These are phyloP conservation scores for Drosophila dunni DNA, from an alignment of 1,140 invertebrate species.

Conservation along the genomic window DNA sequence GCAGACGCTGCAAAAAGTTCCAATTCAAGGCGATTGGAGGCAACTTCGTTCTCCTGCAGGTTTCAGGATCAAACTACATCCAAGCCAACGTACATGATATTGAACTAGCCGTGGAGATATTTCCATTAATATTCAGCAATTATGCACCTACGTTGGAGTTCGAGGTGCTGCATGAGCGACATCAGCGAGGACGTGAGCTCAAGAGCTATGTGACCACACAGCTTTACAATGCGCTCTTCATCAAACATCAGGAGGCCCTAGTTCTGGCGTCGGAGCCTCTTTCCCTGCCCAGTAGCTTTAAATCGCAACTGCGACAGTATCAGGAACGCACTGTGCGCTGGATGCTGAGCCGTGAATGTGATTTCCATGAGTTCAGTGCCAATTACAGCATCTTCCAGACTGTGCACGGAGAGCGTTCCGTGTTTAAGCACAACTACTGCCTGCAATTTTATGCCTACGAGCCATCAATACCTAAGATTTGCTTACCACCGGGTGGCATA, in stretches of 20 bases:
- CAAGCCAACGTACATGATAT: conserved; percentile 35
- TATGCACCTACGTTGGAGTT: conserved; percentile 55
- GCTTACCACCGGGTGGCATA: conserved; percentile 88
- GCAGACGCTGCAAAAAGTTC: conserved; percentile 42
- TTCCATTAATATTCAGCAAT: conserved; percentile 60
- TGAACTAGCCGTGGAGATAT: conserved; percentile 46
- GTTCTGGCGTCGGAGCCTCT: not conserved
- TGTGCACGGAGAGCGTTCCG: conserved; percentile 30
- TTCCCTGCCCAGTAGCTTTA: conserved; percentile 49
- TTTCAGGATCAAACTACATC: not conserved
- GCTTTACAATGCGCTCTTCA: conserved; percentile 65
- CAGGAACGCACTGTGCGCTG: conserved; percentile 89
- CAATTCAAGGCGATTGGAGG: conserved; percentile 16
- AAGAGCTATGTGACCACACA: conserved; percentile 73
- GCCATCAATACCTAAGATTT: conserved; percentile 26
- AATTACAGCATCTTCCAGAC: conserved; percentile 52
- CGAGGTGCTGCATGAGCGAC: conserved; percentile 50
- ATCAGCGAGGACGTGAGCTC: conserved; percentile 50
- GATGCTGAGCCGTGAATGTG: conserved; percentile 88
- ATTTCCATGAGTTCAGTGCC: conserved; percentile 30
- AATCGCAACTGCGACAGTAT: conserved; percentile 87
- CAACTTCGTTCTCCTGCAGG: conserved; percentile 25
- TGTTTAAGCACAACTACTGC: conserved; percentile 85
- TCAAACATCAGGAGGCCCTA: conserved; percentile 34
- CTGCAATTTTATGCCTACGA: conserved; percentile 54